Base-by-base conservation (phyloP, 1,140 invertebrate genomes). In the Tribolium madens region DNA sequence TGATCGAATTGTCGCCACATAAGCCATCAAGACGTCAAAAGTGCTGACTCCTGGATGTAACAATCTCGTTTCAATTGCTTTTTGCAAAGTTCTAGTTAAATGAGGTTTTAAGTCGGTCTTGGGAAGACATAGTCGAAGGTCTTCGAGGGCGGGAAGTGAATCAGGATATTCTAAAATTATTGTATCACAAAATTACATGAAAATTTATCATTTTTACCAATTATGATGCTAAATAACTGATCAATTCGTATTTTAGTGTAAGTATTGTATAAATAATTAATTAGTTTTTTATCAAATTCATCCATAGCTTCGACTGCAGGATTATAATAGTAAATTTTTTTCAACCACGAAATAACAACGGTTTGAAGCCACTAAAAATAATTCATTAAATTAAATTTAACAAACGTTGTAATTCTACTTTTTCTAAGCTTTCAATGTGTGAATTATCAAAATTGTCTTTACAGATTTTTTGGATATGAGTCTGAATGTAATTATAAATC, bases 1-100 rank as follows among this genome's bases (percentile, higher is more conserved):
- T 2, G 97, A 91, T 85, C 96, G 93, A 12, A 99, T 99, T 31
- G 97, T 94, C 14, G 96, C 93, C 14, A 99, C 94, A 86, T 99
- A 99, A 0, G 97, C 97, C 21, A 97, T 98, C 64, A 99, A 88
- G 82, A 99, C 98, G 85, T 99, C 97, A 46, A 94, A 92, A n/a
- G 98, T 99, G 80, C 97, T 98, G 0, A 99, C 97, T 76, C 97
- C 97, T 10, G 95, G 94, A 87, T 97, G 95, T 12, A 97, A 84
- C n/a, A 97, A 87, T 80, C 95, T 89, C 10, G 91, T 93, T 88
- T 95, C 93, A 48, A 96, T 86, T 9, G 95, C 93, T 80, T 88
- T 88, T 86, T 95, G 94, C 6, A 98, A 85, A 52, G 92, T 94
- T 64, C 91, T 88, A 53, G 94, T 93, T 7, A 98, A 87, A 69